Base-by-base conservation (phyloP, 2,113 vertebrate species). In the Gallinago media region DNA sequence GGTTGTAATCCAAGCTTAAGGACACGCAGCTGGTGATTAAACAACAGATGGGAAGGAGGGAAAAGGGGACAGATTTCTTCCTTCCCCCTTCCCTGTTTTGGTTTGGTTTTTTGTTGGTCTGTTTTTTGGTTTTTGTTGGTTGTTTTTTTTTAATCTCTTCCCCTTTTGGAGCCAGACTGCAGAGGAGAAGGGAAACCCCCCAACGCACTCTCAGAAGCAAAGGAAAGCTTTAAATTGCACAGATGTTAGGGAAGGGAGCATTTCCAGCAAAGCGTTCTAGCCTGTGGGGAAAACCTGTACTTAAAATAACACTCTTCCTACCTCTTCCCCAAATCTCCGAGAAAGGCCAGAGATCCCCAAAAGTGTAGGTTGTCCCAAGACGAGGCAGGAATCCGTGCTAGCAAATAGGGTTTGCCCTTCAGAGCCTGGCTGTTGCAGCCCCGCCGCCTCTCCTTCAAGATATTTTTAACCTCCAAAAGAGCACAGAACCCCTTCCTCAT, bases 21-120 rank as follows among this genome's bases (percentile, higher is more conserved):
- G 85, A 92, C 85, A 66, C 82, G 72, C 94, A 96, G 93, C 95
- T 96, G 94, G 87, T 15, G 94, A 92, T 86, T 38, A 76, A 85
- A 90, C 82, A 88, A 27, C 96, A 96, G 95, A 95, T 95, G 94
- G 96, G 85, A 71, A 46, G 88, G 75, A 84, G 75, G 67, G 85
- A 68, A 63, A 74, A 84, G 42, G 67, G 88, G 67, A 82, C 70
- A 83, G 81, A 88, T 89, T 89, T 94, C 44, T 87, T 71, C 52
- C 44, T 87, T 71, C 52, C 79, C 75, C 71, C 75, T 66, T 40
- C 38, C 27, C 20, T 5, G 13, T 6, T 16, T 26, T 47, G 34
- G 6, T 26, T 17, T 11, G 20, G 19, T 26, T 7, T 15, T 21
- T 47, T 50, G 15, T 42, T 42, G 40, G 40, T 42, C 21, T 46